Percentiles rank a stretch among this genome's conserved stretches.
Conservation (phyloP, 2,888 invertebrate genomes). For the Conomelus anceps region DNA sequence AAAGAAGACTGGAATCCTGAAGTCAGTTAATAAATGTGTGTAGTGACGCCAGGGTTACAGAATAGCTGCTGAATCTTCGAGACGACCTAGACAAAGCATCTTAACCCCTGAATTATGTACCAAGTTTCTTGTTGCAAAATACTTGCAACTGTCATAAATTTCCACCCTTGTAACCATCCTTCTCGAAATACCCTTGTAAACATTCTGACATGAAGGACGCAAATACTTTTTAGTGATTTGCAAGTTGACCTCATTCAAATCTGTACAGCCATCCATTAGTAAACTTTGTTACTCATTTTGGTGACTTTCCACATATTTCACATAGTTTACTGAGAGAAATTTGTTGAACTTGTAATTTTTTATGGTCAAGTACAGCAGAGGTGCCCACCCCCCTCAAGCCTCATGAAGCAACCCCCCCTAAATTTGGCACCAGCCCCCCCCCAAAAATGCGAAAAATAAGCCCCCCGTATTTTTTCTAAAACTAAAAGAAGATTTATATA, state of each 20-base stretch:
- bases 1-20: not conserved
- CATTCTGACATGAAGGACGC: not conserved
- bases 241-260: not conserved
- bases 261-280: not conserved
- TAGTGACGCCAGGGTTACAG: not conserved
- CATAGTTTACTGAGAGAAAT: not conserved
- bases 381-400: too few species aligned
- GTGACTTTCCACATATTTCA: not conserved
- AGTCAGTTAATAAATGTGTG: not conserved
- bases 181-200: not conserved
- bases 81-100: not conserved
- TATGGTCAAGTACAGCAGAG: too few species aligned
- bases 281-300: not conserved
- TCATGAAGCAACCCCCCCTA: too few species aligned
- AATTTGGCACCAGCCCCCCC: too few species aligned
- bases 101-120: not conserved
- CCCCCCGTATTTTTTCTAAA: too few species aligned
- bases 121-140: not conserved
- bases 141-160: not conserved
- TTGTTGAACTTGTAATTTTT: too few species aligned
- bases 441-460: too few species aligned
- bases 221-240: not conserved
- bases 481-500: too few species aligned
- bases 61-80: not conserved
- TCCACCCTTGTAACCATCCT: not conserved